Conservation (phyloP, 2,797 vertebrate species). For the Cuniculus paca region DNA sequence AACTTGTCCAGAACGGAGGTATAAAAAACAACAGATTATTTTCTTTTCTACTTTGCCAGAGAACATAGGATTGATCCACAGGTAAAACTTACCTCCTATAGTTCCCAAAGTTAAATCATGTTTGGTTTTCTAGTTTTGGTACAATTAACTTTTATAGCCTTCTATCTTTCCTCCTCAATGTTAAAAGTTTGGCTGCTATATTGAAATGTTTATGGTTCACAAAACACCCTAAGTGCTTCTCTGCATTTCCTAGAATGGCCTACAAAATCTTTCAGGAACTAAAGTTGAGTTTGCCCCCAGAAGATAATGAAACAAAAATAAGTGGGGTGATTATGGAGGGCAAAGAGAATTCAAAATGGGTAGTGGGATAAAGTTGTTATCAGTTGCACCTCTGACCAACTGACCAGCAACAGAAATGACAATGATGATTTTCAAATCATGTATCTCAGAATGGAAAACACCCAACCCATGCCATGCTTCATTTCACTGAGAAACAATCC, state of each 20-base stretch:
- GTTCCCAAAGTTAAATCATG: not conserved
- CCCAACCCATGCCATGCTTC: not conserved
- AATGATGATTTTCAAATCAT: not conserved
- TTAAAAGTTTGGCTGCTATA: not conserved
- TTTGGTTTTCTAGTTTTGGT: constrained; percentile 2
- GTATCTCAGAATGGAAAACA: not conserved
- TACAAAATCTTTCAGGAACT: not conserved
- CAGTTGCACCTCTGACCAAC: not conserved
- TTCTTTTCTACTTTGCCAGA: not conserved
- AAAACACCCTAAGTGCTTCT: not conserved
- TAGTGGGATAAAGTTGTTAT: not conserved
- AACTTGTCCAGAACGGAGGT: not conserved
- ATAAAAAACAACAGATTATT: not conserved
- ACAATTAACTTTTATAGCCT: constrained; percentile 3
- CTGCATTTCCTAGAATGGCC: not conserved
- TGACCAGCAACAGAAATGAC: not conserved
- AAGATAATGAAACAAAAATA: not conserved
- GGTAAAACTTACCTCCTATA: not conserved
- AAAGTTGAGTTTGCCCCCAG: not conserved
- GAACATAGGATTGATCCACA: not conserved
- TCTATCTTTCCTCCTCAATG: not conserved
- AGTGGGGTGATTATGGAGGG: not conserved
- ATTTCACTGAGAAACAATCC: not conserved
- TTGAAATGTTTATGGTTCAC: not conserved
- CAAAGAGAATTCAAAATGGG: not conserved